Conservation (phyloP, 23 tunicate genomes). For the Pegea sp. region DNA sequence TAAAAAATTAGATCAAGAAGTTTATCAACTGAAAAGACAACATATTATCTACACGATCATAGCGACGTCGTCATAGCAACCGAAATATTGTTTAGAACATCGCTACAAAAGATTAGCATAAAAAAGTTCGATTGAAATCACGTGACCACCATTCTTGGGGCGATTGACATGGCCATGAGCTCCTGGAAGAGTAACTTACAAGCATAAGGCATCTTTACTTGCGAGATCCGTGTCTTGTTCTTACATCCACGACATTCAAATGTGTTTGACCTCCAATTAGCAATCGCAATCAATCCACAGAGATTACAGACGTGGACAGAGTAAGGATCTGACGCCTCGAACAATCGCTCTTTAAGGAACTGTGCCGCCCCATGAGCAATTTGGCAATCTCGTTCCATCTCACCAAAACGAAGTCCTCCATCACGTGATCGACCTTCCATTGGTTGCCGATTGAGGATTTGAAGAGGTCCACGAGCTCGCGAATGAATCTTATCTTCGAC, state of each 20-base stretch:
- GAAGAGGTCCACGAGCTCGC: constrained; percentile 96
- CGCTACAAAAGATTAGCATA: too few relatives aligned
- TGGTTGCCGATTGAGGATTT: constrained; percentile 91
- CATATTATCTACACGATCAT: too few relatives aligned
- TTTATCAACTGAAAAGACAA: too few relatives aligned
- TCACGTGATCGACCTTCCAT: constrained; percentile 99
- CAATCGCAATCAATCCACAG: constrained; percentile 93
- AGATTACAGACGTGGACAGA: constrained; percentile 96
- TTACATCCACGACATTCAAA: constrained; percentile 96
- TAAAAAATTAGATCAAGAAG: too few relatives aligned
- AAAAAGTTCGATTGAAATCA: constrained; percentile 2
- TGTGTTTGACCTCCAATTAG: constrained; percentile 78
- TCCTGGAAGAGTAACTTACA: constrained; percentile 99
- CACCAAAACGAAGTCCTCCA: constrained; percentile 98
- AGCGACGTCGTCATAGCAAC: too few relatives aligned
- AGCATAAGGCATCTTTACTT: constrained; percentile 98
- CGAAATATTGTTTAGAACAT: too few relatives aligned
- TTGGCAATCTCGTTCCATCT: constrained; percentile 99
- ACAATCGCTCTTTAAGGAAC: constrained; percentile 77
- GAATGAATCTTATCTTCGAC: constrained; percentile 98
- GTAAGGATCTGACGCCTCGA: constrained; percentile 99
- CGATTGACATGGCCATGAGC: constrained; percentile 96
- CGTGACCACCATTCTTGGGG: constrained; percentile 97
- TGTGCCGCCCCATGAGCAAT: constrained; percentile 99
- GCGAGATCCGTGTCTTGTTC: constrained; percentile 97